phyloP scores from a whole-genome alignment of 2,113 vertebrate genomes.

The Centropus bengalensis region DNA sequence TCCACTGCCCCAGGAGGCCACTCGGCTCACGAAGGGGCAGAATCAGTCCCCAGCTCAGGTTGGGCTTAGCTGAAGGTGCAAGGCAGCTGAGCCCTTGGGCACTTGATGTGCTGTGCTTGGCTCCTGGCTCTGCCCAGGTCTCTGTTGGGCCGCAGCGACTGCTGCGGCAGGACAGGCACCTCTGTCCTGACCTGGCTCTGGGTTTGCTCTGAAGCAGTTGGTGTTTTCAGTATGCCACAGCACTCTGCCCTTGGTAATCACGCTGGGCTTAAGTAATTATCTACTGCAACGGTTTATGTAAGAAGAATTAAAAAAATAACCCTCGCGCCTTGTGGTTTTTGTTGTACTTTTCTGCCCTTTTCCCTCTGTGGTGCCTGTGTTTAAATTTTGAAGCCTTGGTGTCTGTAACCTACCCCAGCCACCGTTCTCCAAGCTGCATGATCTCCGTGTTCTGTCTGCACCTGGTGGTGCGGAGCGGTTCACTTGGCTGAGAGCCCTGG shows the following conservation, averaged over 20 bases:
- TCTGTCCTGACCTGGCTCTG: neutral
- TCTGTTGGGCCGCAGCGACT: neutral
- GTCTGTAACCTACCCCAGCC: neutral
- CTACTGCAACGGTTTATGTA: neutral
- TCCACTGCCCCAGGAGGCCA: neutral
- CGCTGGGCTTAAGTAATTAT: neutral
- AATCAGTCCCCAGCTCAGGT: accelerated
- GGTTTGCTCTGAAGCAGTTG: neutral
- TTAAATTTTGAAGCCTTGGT: neutral
- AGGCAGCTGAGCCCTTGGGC: neutral
- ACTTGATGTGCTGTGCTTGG: neutral
- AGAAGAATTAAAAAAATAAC: neutral
- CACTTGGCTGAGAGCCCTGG: neutral
- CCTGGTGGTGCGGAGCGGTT: neutral
- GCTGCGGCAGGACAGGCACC: neutral
- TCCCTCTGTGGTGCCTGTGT: neutral
- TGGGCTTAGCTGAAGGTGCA: neutral
- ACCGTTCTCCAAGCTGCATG: neutral
- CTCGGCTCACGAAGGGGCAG: neutral
- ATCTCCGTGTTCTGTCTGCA: neutral
- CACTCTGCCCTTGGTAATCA: neutral
- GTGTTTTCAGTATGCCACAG: neutral
- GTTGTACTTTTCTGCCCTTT: neutral
- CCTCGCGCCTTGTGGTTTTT: neutral
- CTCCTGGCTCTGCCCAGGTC: neutral